These are phyloP conservation scores for Temnothorax nylanderi DNA, from an alignment of 1,140 invertebrate genomes.

Conservation along the genomic window DNA sequence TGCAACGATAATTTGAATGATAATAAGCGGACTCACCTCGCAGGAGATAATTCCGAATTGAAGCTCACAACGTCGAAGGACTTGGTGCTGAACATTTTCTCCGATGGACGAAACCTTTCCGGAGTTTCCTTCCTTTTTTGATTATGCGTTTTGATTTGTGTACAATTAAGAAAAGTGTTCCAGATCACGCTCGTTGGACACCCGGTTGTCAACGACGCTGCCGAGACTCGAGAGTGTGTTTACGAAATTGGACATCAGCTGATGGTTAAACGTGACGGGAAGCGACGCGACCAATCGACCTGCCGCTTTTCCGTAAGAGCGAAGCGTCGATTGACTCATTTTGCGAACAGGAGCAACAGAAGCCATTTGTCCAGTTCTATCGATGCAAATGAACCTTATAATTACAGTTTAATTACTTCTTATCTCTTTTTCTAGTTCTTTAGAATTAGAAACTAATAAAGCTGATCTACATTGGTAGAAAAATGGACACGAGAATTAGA, in stretches of 20 bases:
- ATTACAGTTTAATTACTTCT: too few relatives aligned
- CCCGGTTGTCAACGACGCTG: background rate
- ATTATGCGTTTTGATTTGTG: constrained; percentile 5
- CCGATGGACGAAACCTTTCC: background rate
- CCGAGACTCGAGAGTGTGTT: background rate
- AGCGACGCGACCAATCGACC: too few relatives aligned
- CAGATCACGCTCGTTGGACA: background rate
- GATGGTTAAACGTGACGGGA: background rate
- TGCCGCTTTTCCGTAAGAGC: too few relatives aligned
- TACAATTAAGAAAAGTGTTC: background rate
- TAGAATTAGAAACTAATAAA: too few relatives aligned
- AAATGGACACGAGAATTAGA: too few relatives aligned
- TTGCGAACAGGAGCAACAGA: too few relatives aligned
- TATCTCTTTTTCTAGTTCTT: too few relatives aligned
- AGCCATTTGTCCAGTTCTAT: too few relatives aligned
- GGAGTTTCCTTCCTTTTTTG: background rate
- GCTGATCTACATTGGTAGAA: too few relatives aligned
- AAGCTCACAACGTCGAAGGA: constrained; percentile 78
- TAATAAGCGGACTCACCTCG: constrained; percentile 73
- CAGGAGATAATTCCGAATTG: constrained; percentile 72
- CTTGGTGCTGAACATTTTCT: constrained; percentile 77
- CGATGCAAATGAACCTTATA: too few relatives aligned
- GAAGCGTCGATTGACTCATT: too few relatives aligned
- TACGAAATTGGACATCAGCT: background rate
- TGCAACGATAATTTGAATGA: constrained; percentile 2